Percentiles rank a stretch among this genome's conserved stretches.
Evolutionary conservation across 2,888 invertebrate species (phyloP).

Genomic region (Tryphoninae sp.): DNA sequence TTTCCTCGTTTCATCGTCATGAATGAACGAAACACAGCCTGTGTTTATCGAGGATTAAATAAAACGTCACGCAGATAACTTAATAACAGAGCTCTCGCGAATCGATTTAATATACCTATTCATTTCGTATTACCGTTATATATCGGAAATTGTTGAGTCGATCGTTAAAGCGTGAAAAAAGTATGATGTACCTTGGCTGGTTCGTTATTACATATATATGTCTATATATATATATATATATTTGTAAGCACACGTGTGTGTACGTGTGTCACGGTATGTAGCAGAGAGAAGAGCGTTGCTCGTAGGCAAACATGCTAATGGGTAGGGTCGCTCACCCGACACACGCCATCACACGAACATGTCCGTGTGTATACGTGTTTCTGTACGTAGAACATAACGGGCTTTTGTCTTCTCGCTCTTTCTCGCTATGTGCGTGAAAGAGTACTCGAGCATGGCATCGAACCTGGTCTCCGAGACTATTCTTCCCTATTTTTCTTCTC

Average conservation of each 20-base stretch:
- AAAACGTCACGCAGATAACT: conserved; percentile 32
- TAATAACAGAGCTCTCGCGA: conserved; percentile 40
- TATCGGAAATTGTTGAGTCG: conserved; percentile 52
- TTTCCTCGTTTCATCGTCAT: conserved; percentile 1
- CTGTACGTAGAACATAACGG: conserved; percentile 59
- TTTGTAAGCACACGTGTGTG: conserved; percentile 18
- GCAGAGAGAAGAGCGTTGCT: conserved; percentile 50
- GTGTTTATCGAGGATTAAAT: conserved; percentile 31
- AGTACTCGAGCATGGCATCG: conserved; percentile 56
- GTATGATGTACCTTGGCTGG: conserved; percentile 33
- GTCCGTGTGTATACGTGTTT: conserved; percentile 24
- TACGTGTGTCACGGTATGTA: conserved; percentile 39
- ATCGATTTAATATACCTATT: conserved; percentile 49
- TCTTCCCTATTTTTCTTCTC: conserved; percentile 18
- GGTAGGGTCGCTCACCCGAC: conserved; percentile 66
- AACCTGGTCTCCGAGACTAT: neutral
- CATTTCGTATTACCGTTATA: conserved; percentile 54
- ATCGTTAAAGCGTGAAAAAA: conserved; percentile 52
- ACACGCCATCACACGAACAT: conserved; percentile 57
- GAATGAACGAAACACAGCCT: conserved; percentile 26
- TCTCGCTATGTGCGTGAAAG: conserved; percentile 52
- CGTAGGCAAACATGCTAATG: conserved; percentile 66
- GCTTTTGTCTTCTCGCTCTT: conserved; percentile 61
- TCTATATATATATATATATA: neutral
- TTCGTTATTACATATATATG: conserved; percentile 37